A percentile compares a stretch with the other conserved stretches of the same genome.
phyloP scores from a whole-genome alignment of 2,888 invertebrate genomes.

The Tanaodytes sp. region DNA sequence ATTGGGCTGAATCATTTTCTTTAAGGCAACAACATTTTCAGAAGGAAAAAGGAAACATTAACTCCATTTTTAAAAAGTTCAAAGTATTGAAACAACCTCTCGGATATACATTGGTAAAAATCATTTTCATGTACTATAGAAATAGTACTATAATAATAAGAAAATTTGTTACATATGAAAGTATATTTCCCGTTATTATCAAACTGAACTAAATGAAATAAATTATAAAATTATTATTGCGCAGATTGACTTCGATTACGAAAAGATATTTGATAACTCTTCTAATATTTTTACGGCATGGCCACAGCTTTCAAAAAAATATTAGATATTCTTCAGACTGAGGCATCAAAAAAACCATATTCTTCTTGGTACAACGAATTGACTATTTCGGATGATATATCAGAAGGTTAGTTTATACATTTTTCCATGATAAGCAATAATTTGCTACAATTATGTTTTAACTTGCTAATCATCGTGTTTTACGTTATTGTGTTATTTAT shows the following conservation, averaged over 20 bases:
- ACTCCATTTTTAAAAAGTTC: slow-evolving; percentile 10
- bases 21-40: not conserved
- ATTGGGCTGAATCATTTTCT: slow-evolving; percentile 3
- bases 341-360: not conserved
- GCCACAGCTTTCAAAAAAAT: slow-evolving; percentile 2
- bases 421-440: no score
- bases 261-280: not conserved
- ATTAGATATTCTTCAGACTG: not conserved
- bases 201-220: no score
- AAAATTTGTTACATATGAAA: no score
- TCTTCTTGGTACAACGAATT: not conserved
- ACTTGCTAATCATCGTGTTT: no score
- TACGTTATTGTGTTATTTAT: no score
- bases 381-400: not conserved
- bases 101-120: slow-evolving; percentile 11
- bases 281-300: not conserved
- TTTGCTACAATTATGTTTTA: no score
- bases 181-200: no score
- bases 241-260: not conserved
- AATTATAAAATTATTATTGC: no score
- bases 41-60: not conserved
- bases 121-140: no score
- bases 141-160: no score
- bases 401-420: not conserved
- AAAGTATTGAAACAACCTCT: slow-evolving; percentile 9